phyloP scores from a whole-genome alignment of 2,113 vertebrate genomes.

The Chloropsis cyanopogon region DNA sequence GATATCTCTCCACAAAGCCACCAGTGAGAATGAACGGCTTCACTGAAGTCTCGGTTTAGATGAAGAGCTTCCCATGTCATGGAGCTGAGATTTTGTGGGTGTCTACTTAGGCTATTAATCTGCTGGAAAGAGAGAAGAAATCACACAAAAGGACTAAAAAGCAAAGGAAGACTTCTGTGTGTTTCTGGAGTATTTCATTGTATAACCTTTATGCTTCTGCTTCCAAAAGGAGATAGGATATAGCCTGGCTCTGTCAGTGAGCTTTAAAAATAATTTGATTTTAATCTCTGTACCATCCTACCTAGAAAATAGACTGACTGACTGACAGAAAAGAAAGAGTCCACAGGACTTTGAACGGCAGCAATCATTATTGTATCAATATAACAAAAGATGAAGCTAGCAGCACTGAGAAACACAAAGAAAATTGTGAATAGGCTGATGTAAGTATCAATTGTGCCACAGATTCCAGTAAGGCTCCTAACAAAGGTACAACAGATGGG shows the following conservation, averaged over 20 bases:
- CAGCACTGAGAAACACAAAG: not conserved
- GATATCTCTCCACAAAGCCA: not conserved
- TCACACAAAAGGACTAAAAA: not conserved
- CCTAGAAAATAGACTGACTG: not conserved
- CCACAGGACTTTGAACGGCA: not conserved
- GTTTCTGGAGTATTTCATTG: not conserved
- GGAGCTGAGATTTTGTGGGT: not conserved
- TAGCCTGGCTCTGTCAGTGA: not conserved
- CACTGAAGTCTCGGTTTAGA: not conserved
- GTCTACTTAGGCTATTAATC: not conserved
- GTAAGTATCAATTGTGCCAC: not conserved
- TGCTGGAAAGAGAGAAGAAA: not conserved
- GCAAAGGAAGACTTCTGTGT: not conserved
- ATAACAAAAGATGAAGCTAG: not conserved
- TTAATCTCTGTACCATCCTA: not conserved
- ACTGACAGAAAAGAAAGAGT: not conserved
- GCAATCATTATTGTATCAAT: not conserved
- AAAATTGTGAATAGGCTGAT: not conserved
- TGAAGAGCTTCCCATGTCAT: not conserved
- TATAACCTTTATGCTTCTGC: not conserved
- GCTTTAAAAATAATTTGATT: conserved; percentile 45
- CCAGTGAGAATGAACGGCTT: not conserved
- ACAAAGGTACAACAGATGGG: not conserved
- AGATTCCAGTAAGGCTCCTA: not conserved
- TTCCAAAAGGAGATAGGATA: not conserved